Conservation (phyloP, 2,888 invertebrate genomes). For the Rhimphoctona megacephalus region DNA sequence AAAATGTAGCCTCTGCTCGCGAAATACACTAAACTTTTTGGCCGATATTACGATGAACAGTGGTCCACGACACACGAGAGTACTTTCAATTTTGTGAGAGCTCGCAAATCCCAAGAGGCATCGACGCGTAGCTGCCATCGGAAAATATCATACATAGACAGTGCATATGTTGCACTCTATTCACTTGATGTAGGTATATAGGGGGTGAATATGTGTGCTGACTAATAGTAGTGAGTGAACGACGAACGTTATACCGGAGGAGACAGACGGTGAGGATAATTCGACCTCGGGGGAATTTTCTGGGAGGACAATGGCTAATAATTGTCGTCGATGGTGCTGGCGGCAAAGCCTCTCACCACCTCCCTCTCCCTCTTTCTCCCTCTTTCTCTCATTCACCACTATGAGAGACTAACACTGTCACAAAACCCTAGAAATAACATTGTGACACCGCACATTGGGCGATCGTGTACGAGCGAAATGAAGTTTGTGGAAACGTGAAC, state of each 20-base stretch:
- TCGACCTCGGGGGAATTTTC: slow-evolving; percentile 78
- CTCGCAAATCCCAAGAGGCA: slow-evolving; percentile 55
- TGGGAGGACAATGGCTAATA: slow-evolving; percentile 81
- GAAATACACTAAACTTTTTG: neutral
- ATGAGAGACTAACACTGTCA: slow-evolving; percentile 33
- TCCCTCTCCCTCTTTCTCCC: slow-evolving; percentile 9
- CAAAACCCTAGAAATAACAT: slow-evolving; percentile 48
- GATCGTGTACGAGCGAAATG: slow-evolving; percentile 73
- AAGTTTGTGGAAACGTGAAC: slow-evolving; percentile 78
- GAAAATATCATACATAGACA: slow-evolving; percentile 44
- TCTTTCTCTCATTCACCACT: slow-evolving; percentile 36
- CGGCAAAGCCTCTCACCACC: slow-evolving; percentile 49
- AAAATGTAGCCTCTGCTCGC: neutral
- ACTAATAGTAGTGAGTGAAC: slow-evolving; percentile 36
- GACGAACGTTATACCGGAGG: slow-evolving; percentile 47
- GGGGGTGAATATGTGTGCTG: neutral
- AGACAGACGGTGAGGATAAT: slow-evolving; percentile 74
- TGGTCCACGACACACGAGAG: slow-evolving; percentile 33
- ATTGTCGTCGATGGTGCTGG: slow-evolving; percentile 76
- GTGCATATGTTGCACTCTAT: neutral
- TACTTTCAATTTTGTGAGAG: slow-evolving; percentile 68
- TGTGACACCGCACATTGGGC: slow-evolving; percentile 43
- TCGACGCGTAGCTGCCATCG: slow-evolving; percentile 63
- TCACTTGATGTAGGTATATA: slow-evolving; percentile 4
- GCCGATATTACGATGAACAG: slow-evolving; percentile 12